Conservation (phyloP, 2,888 invertebrate species). For the Dyspetes luteomarginatus region DNA sequence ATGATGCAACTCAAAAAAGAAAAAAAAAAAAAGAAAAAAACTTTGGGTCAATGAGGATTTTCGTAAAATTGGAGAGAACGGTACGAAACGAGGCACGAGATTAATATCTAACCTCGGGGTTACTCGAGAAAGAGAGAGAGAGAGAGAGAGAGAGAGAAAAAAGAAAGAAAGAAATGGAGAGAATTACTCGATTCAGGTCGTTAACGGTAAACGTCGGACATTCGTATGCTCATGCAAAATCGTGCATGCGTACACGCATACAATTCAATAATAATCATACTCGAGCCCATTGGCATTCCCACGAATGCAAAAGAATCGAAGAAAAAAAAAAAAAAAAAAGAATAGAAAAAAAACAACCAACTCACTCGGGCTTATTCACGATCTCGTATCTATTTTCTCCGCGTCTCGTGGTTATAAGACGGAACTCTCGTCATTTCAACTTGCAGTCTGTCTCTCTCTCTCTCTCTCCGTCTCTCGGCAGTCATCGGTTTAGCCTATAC, state of each 20-base stretch:
- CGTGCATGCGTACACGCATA: constrained; percentile 51
- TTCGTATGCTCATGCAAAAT: constrained; percentile 73
- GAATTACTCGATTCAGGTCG: constrained; percentile 75
- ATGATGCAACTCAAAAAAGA: too few relatives aligned
- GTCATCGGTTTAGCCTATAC: constrained; percentile 3
- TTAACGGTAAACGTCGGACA: constrained; percentile 77
- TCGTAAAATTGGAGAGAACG: neutral
- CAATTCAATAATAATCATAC: constrained; percentile 13
- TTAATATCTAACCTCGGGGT: constrained; percentile 42
- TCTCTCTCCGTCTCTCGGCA: neutral
- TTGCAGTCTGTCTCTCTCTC: neutral
- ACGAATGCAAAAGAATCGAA: too few relatives aligned
- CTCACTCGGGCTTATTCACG: constrained; percentile 24
- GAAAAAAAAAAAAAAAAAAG: neutral
- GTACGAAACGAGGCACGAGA: constrained; percentile 10
- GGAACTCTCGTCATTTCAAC: neutral
- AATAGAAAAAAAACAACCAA: neutral
- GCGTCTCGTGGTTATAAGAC: neutral
- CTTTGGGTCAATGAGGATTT: neutral
- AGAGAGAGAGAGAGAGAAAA: constrained; percentile 21
- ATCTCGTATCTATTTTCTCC: constrained; percentile 1
- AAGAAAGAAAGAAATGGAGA: constrained; percentile 20
- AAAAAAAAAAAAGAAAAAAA: neutral
- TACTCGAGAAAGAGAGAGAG: constrained; percentile 12
- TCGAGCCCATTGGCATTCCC: neutral